Conservation (phyloP, 2,797 vertebrate genomes). For the Propithecus deckenii region DNA sequence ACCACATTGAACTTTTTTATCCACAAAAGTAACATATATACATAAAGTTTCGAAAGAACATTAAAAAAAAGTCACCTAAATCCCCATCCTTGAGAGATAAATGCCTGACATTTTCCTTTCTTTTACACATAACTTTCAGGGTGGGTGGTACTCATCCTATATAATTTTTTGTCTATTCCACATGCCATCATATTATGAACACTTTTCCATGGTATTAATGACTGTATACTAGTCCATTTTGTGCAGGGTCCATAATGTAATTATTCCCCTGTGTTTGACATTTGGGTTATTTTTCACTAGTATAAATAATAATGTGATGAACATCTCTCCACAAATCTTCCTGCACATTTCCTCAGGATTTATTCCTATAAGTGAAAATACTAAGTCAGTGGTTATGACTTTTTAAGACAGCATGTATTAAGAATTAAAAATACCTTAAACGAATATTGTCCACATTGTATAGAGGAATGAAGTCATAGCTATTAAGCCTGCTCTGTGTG, state of each 20-base stretch:
- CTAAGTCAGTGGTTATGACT: neutral
- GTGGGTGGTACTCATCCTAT: neutral
- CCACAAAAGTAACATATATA: neutral
- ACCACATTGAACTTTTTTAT: conserved; percentile 19
- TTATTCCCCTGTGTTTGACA: conserved; percentile 28
- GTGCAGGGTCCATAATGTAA: conserved; percentile 8
- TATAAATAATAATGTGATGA: conserved; percentile 48
- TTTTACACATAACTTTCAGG: neutral
- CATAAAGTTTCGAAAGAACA: conserved; percentile 24
- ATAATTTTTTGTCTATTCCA: neutral
- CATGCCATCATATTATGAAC: neutral
- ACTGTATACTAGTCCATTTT: conserved; percentile 12
- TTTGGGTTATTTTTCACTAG: conserved; percentile 45
- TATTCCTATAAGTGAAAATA: conserved; percentile 57
- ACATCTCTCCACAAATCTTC: conserved; percentile 35
- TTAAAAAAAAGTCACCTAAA: conserved; percentile 1
- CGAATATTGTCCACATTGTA: neutral
- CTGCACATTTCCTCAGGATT: conserved; percentile 30
- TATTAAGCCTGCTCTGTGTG: neutral
- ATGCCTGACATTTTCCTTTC: neutral
- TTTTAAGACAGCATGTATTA: conserved; percentile 30
- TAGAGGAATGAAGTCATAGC: neutral
- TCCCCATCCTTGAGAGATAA: conserved; percentile 1
- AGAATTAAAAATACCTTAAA: conserved; percentile 47
- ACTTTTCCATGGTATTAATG: neutral